Conservation (phyloP, 2,113 vertebrate genomes). For the Rattus rattus region DNA sequence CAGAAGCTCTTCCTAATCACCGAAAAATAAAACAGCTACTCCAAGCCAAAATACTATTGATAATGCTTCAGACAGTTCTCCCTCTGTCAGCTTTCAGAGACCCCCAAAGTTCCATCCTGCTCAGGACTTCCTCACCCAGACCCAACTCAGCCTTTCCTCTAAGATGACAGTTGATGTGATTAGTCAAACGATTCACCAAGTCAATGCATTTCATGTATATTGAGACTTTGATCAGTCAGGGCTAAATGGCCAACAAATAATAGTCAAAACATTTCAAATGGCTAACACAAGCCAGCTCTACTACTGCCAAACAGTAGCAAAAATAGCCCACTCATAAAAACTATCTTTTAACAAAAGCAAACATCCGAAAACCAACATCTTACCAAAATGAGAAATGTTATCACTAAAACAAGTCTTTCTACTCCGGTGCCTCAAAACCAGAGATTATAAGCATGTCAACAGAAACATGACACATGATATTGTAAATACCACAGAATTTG, state of each 20-base stretch:
- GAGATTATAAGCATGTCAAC: not conserved
- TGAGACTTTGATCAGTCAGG: not conserved
- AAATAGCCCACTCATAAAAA: not conserved
- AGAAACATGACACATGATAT: not conserved
- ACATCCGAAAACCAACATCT: not conserved
- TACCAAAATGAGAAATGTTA: not conserved
- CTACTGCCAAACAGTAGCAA: conserved; percentile 6
- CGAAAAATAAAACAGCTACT: not conserved
- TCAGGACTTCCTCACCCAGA: not conserved
- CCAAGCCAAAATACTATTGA: not conserved
- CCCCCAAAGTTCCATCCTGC: not conserved
- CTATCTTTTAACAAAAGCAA: not conserved
- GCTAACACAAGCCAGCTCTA: not conserved
- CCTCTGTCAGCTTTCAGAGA: not conserved
- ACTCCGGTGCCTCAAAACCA: not conserved
- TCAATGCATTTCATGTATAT: not conserved
- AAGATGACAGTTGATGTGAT: not conserved
- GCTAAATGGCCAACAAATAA: not conserved
- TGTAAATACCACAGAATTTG: not conserved
- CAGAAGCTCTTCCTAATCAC: not conserved
- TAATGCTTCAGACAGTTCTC: not conserved
- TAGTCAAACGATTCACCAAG: not conserved
- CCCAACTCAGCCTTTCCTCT: not conserved
- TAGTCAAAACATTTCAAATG: not conserved
- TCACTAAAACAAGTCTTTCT: not conserved